Base-by-base conservation (phyloP, 1,140 invertebrate species). In the Drosophila erecta region DNA sequence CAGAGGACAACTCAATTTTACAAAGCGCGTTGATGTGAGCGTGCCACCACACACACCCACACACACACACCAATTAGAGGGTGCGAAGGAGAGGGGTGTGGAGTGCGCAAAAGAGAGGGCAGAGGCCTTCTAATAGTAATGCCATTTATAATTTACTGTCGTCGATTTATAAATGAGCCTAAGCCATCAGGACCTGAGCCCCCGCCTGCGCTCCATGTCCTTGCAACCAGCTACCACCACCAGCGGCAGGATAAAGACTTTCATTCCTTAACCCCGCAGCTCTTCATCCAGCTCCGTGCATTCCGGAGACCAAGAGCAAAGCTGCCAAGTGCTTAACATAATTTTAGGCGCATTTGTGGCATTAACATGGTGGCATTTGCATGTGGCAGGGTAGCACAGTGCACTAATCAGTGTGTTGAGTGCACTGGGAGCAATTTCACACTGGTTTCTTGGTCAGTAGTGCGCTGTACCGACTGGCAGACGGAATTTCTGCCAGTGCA, bases 91-190 rank as follows among this genome's bases (percentile, higher is more conserved):
- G 50, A 50, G 53, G 2, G 17, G 17, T 8, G 27, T 35, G 24
- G 20, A n/a, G 11, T 27, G n/a, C 27, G 20, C 53, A 15, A 44
- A 12, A 47, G 17, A 50, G 43, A 60, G 17, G 15, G n/a, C 1
- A 33, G 38, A 37, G 20, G 54, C 55, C 22, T 47, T 50, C 53
- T 43, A 46, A 76, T 64, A 69, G 81, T 87, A 87, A 83, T 81
- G 58, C 81, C 81, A 87, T 86, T 86, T 81, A 86, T 86, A 86
- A 86, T 86, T 86, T 87, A 86, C 75, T 83, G 55, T 65, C 79
- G 75, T 78, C 83, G 79, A 87, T 86, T 86, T 87, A 87, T 86
- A 86, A 86, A 87, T 86, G 78, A 86, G 83, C 78, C 74, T 51
- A 66, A 78, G 81, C 78, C 83, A 79, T 87, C 81, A 51, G 64